Evolutionary conservation across 1,140 invertebrate species (phyloP), one percentile per base, ranked within the genome.

Genomic region (Drosophila carrolli): DNA sequence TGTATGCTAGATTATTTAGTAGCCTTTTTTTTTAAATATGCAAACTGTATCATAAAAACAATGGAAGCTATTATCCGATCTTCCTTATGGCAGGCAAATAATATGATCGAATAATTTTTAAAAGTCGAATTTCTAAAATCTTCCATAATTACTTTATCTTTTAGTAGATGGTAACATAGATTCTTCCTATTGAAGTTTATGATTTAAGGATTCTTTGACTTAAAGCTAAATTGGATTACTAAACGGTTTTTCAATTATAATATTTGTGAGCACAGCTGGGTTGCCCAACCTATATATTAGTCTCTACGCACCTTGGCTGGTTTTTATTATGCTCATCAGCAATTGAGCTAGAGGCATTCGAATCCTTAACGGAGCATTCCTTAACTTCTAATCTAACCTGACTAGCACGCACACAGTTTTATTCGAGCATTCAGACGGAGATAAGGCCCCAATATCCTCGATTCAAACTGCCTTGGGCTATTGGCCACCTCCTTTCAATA

Each of bases 391-490:
- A 75, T 75, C 61, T 58, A 56, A 51, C 55, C 68, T 47, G 68
- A 37, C 70, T 73, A 61, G 50, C 50, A 37, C 23, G 43, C 29
- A 60, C 13, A 32, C 61, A 23, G 13, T 50, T 50, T 50, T 50
- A 32, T 50, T 50, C n/a, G 48, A 35, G 38, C n/a, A 60, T 27
- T 13, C 23, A 50, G 7, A 59, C 16, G 44, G 9, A 35, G 37
- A 46, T 10, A 54, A 23, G 71, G 29, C 41, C 35, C 46, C 23
- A 44, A 50, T 53, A 63, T 50, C 68, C 57, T 53, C 66, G 62
- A 68, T 81, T 47, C 65, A 55, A 71, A 58, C 46, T 75, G 80
- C 67, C 62, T 71, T 56, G 62, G 60, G 62, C 57, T 59, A 53
- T 56, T 65, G 59, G 59, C 58, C 27, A 14, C 11, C 27, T 32